Percentiles rank a stretch among this genome's conserved stretches.
These are phyloP conservation scores for Regulus satrapa DNA, from an alignment of 2,113 vertebrate species.

Conservation along the genomic window DNA sequence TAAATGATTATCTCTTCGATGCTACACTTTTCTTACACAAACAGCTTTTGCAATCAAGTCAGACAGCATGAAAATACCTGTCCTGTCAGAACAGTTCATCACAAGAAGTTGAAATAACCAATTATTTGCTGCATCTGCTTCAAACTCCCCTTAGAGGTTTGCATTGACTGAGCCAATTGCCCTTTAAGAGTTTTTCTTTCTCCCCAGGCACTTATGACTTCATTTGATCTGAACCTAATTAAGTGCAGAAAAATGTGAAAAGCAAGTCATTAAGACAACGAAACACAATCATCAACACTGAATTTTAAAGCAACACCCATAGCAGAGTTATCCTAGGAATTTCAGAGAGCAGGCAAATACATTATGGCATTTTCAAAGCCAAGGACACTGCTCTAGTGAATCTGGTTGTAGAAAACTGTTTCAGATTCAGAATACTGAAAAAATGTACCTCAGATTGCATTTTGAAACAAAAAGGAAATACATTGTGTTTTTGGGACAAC, in stretches of 20 bases:
- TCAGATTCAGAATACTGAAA: background rate
- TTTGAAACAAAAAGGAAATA: background rate
- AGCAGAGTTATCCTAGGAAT: background rate
- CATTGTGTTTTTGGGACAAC: background rate
- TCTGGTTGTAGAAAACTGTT: background rate
- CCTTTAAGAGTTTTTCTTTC: conserved; percentile 45
- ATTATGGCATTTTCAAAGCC: background rate
- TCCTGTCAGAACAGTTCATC: conserved; percentile 39
- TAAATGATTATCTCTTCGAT: background rate
- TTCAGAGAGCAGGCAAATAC: background rate
- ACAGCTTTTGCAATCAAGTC: background rate
- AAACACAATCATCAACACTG: background rate
- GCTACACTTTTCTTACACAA: background rate
- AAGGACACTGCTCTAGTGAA: background rate
- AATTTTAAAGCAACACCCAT: background rate
- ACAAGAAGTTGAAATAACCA: conserved; percentile 27
- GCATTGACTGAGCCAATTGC: conserved; percentile 30
- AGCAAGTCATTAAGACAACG: conserved; percentile 31
- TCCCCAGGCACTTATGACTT: conserved; percentile 34
- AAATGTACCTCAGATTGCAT: background rate
- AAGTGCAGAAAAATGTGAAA: conserved; percentile 32
- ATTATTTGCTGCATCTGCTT: conserved; percentile 40
- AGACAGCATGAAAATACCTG: conserved; percentile 47
- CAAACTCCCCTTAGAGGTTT: conserved; percentile 3
- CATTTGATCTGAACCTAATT: conserved; percentile 58